Percentiles rank a stretch among this genome's conserved stretches.
Conservation (phyloP, 23 tunicate genomes). For the Aplidium turbinatum region DNA sequence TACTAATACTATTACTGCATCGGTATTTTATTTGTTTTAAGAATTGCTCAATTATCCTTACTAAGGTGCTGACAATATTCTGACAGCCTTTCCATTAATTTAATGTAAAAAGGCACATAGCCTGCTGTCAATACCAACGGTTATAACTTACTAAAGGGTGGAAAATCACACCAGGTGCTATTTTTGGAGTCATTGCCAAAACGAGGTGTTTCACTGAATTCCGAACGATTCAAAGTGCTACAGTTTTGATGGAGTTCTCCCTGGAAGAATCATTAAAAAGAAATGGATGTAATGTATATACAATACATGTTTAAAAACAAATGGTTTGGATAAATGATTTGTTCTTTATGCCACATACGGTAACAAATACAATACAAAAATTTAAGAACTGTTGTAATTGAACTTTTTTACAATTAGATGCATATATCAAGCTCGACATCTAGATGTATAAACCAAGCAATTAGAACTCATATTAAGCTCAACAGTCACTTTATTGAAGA, state of each 20-base stretch:
- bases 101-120: too few species aligned
- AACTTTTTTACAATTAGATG: slow-evolving; percentile 3
- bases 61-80: too few species aligned
- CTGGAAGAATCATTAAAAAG: slow-evolving; percentile 25
- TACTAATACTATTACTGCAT: too few species aligned
- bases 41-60: too few species aligned
- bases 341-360: not conserved
- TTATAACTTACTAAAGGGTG: slow-evolving; percentile 97
- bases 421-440: too few species aligned
- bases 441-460: too few species aligned
- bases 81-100: too few species aligned
- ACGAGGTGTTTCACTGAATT: slow-evolving; percentile 19
- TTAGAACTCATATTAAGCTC: too few species aligned
- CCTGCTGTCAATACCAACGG: too few species aligned
- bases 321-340: not conserved
- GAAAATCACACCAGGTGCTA: slow-evolving; percentile 95
- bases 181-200: slow-evolving; percentile 14
- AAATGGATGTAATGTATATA: not conserved
- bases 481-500: too few species aligned
- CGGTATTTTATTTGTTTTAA: too few species aligned
- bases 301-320: not conserved
- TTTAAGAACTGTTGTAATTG: not conserved
- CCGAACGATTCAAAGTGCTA: slow-evolving; percentile 9
- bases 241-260: slow-evolving; percentile 87
- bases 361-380: not conserved